These are phyloP conservation scores for Lemur catta DNA, from an alignment of 2,797 vertebrate species.

Conservation along the genomic window DNA sequence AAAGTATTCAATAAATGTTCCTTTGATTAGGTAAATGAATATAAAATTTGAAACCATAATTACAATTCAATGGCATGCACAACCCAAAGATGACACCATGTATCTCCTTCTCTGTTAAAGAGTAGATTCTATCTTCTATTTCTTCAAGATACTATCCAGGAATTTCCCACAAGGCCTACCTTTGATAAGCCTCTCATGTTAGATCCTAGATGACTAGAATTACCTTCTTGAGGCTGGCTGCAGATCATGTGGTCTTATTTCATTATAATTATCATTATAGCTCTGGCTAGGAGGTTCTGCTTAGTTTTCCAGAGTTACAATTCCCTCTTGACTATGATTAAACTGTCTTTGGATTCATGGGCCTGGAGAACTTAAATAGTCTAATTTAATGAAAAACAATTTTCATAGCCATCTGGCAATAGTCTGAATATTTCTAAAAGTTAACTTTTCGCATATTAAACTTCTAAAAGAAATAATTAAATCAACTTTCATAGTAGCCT, in stretches of 20 bases:
- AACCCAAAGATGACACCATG: not conserved
- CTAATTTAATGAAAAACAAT: conserved; percentile 71
- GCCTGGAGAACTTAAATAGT: conserved; percentile 69
- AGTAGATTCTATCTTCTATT: not conserved
- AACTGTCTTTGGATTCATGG: conserved; percentile 61
- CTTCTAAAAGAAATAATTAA: conserved; percentile 82
- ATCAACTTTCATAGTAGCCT: conserved; percentile 74
- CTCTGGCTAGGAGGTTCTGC: conserved; percentile 34
- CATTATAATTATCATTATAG: conserved; percentile 65
- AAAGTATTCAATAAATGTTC: not conserved
- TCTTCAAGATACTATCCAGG: not conserved
- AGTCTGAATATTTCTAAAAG: conserved; percentile 70
- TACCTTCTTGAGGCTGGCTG: conserved; percentile 36
- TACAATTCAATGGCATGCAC: not conserved
- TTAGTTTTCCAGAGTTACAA: conserved; percentile 71
- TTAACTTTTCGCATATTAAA: conserved; percentile 79
- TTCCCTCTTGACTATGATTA: conserved; percentile 71
- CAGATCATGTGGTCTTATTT: conserved; percentile 48
- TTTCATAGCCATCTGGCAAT: conserved; percentile 71
- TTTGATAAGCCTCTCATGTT: not conserved
- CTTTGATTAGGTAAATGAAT: not conserved
- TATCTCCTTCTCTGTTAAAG: not conserved
- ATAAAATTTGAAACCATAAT: not conserved
- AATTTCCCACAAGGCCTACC: not conserved
- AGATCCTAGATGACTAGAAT: conserved; percentile 18